These are phyloP conservation scores for Lottia scabra DNA, from an alignment of 2,888 invertebrate genomes.

Conservation along the genomic window DNA sequence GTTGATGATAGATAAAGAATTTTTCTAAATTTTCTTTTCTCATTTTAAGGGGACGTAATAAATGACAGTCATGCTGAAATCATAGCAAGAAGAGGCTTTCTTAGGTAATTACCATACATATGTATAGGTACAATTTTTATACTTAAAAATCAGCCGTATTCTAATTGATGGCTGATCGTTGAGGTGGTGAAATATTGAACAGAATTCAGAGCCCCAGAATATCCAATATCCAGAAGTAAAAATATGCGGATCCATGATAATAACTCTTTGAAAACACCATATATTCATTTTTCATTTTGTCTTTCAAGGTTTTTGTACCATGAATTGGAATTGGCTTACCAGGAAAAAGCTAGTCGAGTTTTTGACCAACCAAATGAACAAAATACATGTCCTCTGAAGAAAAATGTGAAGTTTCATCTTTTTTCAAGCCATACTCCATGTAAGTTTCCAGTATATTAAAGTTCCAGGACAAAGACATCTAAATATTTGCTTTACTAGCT, in stretches of 20 bases:
- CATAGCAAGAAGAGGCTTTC: conserved; percentile 83
- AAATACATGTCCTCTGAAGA: conserved; percentile 69
- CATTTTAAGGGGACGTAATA: conserved; percentile 73
- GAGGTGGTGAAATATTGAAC: too few relatives aligned
- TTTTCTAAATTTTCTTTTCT: too few relatives aligned
- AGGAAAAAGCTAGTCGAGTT: conserved; percentile 38
- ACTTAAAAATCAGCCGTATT: too few relatives aligned
- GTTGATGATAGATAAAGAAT: too few relatives aligned
- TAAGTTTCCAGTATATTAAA: conserved; percentile 37
- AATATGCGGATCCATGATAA: too few relatives aligned
- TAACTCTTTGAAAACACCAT: too few relatives aligned
- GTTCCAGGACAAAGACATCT: not conserved
- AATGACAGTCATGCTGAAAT: conserved; percentile 95
- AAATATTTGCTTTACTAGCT: too few relatives aligned
- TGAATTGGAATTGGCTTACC: conserved; percentile 42
- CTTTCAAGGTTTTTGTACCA: conserved; percentile 53
- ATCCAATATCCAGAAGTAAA: too few relatives aligned
- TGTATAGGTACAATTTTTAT: too few relatives aligned
- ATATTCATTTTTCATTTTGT: too few relatives aligned
- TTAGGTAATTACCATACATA: conserved; percentile 83
- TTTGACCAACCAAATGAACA: conserved; percentile 31
- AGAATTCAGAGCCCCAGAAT: too few relatives aligned
- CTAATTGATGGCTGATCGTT: too few relatives aligned
- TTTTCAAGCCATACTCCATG: conserved; percentile 90
- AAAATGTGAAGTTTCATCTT: conserved; percentile 81